Evolutionary conservation across 2,888 invertebrate species (phyloP).

Genomic region (Antheraea assamensis): DNA sequence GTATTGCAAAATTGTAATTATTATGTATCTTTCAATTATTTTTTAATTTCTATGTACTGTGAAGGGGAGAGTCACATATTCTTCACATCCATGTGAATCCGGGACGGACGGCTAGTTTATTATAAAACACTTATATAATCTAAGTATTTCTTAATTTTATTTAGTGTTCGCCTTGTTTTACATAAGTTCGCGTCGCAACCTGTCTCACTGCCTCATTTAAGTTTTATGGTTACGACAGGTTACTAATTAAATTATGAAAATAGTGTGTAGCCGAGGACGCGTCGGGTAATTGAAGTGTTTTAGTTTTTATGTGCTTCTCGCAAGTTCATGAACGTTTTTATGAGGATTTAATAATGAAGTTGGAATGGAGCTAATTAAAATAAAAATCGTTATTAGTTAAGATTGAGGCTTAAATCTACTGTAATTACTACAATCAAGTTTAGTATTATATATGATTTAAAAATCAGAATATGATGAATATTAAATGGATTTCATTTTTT

Average conservation of each 20-base stretch:
- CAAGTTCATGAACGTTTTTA: background rate
- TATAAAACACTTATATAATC: too few species aligned
- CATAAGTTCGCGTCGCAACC: background rate
- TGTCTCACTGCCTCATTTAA: constrained; percentile 8
- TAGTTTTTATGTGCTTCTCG: constrained; percentile 1
- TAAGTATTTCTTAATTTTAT: background rate
- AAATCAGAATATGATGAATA: too few species aligned
- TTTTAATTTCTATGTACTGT: too few species aligned
- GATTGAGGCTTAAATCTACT: background rate
- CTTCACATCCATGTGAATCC: too few species aligned
- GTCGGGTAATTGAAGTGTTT: constrained; percentile 5
- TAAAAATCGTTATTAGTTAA: background rate
- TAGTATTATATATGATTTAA: too few species aligned
- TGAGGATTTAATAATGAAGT: background rate
- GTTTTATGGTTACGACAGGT: constrained; percentile 1
- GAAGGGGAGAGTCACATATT: too few species aligned
- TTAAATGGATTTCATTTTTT: too few species aligned
- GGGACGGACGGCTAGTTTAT: too few species aligned
- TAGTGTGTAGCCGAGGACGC: background rate
- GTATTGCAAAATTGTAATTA: too few species aligned
- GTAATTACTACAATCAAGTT: background rate
- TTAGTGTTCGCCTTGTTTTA: background rate
- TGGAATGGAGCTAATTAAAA: background rate
- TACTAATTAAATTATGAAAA: constrained; percentile 11
- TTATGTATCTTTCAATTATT: too few species aligned